Evolutionary conservation across 1,140 invertebrate species (phyloP), one percentile per base, ranked within the genome.

Genomic region (Sycophila sp.): DNA sequence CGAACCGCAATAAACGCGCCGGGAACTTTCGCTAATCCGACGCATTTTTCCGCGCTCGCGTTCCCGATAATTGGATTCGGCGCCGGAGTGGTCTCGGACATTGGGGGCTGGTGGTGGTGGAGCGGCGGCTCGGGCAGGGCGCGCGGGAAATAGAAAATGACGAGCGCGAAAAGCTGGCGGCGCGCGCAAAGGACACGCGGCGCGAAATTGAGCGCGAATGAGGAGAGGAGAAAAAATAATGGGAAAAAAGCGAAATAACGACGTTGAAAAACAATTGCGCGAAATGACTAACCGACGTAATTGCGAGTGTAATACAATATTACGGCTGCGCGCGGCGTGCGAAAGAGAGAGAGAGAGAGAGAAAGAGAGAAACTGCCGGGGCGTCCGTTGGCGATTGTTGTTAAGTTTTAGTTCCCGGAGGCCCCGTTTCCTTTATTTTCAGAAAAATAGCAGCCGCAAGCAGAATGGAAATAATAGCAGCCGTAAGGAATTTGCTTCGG

Each of bases 1-100:
- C 62, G 45, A 49, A 34, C 38, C 30, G 47, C 62, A 53, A 65
- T 65, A 38, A 65, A 65, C 47, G 62, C 62, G 47, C 22, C 17
- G 7, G 55, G 6, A 63, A 63, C 42, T 17, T 49, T 26, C 62
- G 62, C 47, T 51, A 65, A 65, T 65, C 62, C 32, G 30, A n/a
- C 6, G 17, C 15, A 32, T 53, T 65, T 53, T 26, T 53, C 47
- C 8, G 10, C 32, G 11, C 45, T 28, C 30, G 42, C 17, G 30
- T 24, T 36, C n/a, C 45, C 42, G 45, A 51, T 63, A 63, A 63
- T 63, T 63, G 60, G 60, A 63, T 63, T 62, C 59, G n/a, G 7
- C 24, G 19, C 42, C 8, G 42, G 13, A 47, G 42, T 22, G 7
- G 42, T 22, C 19, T n/a, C n/a, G n/a, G n/a, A n/a, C n/a, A n/a